Evolutionary conservation across 92 coral and sea anemone genomes (phyloP).

Genomic region (Phymanthus crucifer): DNA sequence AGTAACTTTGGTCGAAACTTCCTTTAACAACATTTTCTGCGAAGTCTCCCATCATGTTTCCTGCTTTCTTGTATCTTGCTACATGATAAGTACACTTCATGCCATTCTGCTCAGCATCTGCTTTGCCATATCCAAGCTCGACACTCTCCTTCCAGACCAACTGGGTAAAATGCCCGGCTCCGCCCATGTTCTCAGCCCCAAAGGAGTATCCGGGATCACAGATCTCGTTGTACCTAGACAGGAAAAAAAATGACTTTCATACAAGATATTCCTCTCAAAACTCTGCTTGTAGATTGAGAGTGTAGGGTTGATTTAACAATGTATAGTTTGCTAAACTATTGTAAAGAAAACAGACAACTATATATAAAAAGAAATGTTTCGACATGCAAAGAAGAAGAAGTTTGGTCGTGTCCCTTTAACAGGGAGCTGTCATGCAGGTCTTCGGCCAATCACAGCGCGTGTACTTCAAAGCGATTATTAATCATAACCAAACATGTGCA

Average conservation of each 20-base stretch:
- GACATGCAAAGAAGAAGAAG: no score
- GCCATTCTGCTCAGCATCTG: slow-evolving; percentile 53
- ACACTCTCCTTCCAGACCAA: slow-evolving; percentile 74
- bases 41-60: slow-evolving; percentile 49
- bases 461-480: no score
- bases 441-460: no score
- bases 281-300: no score
- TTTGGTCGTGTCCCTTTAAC: no score
- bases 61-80: slow-evolving; percentile 77
- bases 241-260: not conserved
- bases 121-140: slow-evolving; percentile 72
- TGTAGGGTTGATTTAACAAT: no score
- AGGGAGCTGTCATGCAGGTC: no score
- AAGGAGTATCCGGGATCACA: slow-evolving; percentile 76
- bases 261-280: no score
- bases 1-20: slow-evolving; percentile 49
- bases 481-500: no score
- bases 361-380: no score
- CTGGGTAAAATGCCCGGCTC: slow-evolving; percentile 79
- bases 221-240: slow-evolving; percentile 80
- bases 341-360: no score
- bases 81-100: slow-evolving; percentile 71
- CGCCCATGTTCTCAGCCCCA: slow-evolving; percentile 46
- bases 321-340: no score
- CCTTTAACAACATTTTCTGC: slow-evolving; percentile 66